phyloP scores from a whole-genome alignment of 2,888 invertebrate species.

The Criorhina ranunculi region DNA sequence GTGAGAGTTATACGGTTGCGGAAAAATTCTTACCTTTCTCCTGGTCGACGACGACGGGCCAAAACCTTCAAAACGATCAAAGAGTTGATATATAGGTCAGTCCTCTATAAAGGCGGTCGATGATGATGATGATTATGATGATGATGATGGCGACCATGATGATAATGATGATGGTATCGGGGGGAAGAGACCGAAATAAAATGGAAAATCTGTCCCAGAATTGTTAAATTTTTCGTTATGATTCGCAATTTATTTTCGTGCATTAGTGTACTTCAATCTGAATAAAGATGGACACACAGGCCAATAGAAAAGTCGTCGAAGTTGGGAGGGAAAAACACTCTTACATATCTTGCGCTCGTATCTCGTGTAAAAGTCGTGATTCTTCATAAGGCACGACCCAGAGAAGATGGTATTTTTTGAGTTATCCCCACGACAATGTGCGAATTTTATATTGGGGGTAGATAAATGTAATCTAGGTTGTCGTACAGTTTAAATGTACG shows the following conservation, averaged over 20 bases:
- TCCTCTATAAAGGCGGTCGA: slow-evolving; percentile 32
- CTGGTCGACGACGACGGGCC: slow-evolving; percentile 24
- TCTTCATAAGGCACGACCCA: slow-evolving; percentile 28
- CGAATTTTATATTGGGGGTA: neutral
- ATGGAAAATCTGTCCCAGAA: slow-evolving; percentile 68
- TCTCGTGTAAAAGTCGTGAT: slow-evolving; percentile 31
- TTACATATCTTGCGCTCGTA: neutral
- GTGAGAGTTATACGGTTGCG: slow-evolving; percentile 5
- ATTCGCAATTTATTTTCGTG: slow-evolving; percentile 65
- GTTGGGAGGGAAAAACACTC: slow-evolving; percentile 26
- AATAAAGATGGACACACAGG: neutral
- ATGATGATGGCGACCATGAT: slow-evolving; percentile 30
- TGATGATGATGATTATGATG: slow-evolving; percentile 43
- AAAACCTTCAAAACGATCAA: slow-evolving; percentile 63
- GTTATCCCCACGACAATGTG: neutral
- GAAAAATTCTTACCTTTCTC: slow-evolving; percentile 65
- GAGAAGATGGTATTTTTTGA: slow-evolving; percentile 17
- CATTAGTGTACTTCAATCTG: slow-evolving; percentile 40
- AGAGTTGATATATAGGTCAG: slow-evolving; percentile 61
- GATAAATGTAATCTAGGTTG: slow-evolving; percentile 60
- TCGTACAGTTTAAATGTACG: slow-evolving; percentile 44
- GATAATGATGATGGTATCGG: slow-evolving; percentile 36
- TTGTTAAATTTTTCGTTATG: slow-evolving; percentile 46
- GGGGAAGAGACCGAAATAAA: neutral
- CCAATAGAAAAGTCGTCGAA: slow-evolving; percentile 22